Conservation (phyloP, 2,113 vertebrate species). For the Pelecanus crispus region DNA sequence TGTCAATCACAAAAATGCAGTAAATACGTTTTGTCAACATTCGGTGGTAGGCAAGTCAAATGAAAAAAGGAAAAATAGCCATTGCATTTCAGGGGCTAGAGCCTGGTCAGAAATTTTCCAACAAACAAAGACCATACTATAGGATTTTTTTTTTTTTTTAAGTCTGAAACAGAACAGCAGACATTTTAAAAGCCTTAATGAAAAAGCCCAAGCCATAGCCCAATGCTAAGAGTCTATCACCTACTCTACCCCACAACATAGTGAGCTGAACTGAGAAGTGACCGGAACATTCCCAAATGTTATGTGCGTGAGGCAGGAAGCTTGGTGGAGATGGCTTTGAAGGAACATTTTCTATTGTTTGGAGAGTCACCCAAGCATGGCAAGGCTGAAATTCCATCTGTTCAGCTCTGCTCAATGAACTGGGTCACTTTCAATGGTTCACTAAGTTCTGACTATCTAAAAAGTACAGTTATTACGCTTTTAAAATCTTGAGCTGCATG, state of each 20-base stretch:
- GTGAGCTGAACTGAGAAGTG: constrained; percentile 6
- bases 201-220: neutral
- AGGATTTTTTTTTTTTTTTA: neutral
- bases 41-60: neutral
- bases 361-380: constrained; percentile 42
- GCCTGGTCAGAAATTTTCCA: neutral
- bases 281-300: constrained; percentile 22
- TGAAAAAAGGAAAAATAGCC: neutral
- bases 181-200: neutral
- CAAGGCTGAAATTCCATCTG: constrained; percentile 77
- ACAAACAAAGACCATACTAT: neutral
- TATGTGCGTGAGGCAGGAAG: constrained; percentile 14
- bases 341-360: constrained; percentile 71
- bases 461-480: constrained; percentile 78
- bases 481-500: constrained; percentile 66
- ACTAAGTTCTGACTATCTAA: constrained; percentile 77
- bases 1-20: neutral
- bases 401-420: constrained; percentile 76
- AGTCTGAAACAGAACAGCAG: neutral
- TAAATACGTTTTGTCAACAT: neutral
- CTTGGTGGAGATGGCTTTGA: constrained; percentile 43
- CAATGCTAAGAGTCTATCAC: neutral
- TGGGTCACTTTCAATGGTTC: constrained; percentile 77
- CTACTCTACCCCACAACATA: neutral
- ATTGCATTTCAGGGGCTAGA: neutral